These are phyloP conservation scores for Drosophila albomicans DNA, from an alignment of 1,140 invertebrate species.

Conservation along the genomic window DNA sequence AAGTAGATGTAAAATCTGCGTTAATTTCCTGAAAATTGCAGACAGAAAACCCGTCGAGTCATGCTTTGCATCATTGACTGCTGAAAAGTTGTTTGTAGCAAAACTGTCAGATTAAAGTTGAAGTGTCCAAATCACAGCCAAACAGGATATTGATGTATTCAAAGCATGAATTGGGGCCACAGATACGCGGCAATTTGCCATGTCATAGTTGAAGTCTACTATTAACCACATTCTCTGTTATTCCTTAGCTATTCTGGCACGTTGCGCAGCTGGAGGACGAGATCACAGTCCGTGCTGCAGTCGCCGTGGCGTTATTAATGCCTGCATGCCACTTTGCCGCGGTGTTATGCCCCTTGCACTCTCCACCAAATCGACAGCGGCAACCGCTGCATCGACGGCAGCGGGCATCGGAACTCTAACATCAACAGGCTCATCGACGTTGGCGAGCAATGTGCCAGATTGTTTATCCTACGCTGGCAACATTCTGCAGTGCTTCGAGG, in stretches of 20 bases:
- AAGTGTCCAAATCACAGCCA: slow-evolving; percentile 15
- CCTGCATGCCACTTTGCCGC: slow-evolving; percentile 90
- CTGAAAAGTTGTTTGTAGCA: not conserved
- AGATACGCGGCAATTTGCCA: slow-evolving; percentile 16
- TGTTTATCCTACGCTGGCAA: slow-evolving; percentile 93
- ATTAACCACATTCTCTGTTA: slow-evolving; percentile 46
- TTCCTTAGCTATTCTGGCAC: slow-evolving; percentile 72
- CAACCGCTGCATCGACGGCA: slow-evolving; percentile 42
- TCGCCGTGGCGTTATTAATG: slow-evolving; percentile 89
- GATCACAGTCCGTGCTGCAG: slow-evolving; percentile 91
- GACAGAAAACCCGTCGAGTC: slow-evolving; percentile 36
- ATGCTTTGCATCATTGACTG: slow-evolving; percentile 21
- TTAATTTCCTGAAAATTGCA: slow-evolving; percentile 61
- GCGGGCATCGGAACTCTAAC: slow-evolving; percentile 4
- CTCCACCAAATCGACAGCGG: slow-evolving; percentile 65
- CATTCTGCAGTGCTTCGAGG: slow-evolving; percentile 93
- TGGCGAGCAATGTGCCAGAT: slow-evolving; percentile 71
- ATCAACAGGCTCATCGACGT: slow-evolving; percentile 24
- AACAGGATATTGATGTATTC: slow-evolving; percentile 50
- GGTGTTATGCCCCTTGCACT: slow-evolving; percentile 87
- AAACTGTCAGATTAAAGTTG: slow-evolving; percentile 2
- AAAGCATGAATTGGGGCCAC: slow-evolving; percentile 42
- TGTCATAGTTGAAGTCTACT: slow-evolving; percentile 81
- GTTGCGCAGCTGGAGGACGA: slow-evolving; percentile 89
- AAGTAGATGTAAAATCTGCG: slow-evolving; percentile 46